Conservation (phyloP, 2,797 vertebrate species). For the Sylvilagus floridanus region DNA sequence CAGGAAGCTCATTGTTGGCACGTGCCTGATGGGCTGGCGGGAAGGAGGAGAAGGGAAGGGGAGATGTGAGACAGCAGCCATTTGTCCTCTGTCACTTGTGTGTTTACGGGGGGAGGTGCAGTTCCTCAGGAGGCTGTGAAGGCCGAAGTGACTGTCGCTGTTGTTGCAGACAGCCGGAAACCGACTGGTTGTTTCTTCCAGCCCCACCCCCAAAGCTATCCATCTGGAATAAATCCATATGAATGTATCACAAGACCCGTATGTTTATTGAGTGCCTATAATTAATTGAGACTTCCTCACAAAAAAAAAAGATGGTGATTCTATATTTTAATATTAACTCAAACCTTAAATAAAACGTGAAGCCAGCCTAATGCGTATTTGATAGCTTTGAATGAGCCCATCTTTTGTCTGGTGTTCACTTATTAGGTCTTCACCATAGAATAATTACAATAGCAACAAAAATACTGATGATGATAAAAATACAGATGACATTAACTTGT, state of each 20-base stretch:
- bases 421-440: slow-evolving; percentile 19
- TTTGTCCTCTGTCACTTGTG: slow-evolving; percentile 79
- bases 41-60: slow-evolving; percentile 54
- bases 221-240: slow-evolving; percentile 56
- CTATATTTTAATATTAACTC: slow-evolving; percentile 58
- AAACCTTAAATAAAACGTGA: slow-evolving; percentile 73
- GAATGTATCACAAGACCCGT: background rate
- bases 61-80: slow-evolving; percentile 76
- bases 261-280: slow-evolving; percentile 52
- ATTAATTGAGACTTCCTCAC: slow-evolving; percentile 62
- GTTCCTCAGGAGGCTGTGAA: background rate
- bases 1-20: slow-evolving; percentile 86
- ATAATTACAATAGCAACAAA: slow-evolving; percentile 1
- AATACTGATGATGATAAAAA: background rate
- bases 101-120: slow-evolving; percentile 40
- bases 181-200: background rate
- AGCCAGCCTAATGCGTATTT: slow-evolving; percentile 66
- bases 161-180: background rate
- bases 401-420: slow-evolving; percentile 42
- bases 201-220: slow-evolving; percentile 8
- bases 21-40: slow-evolving; percentile 81
- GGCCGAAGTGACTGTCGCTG: background rate
- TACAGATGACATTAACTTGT: background rate
- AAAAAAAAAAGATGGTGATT: slow-evolving; percentile 55
- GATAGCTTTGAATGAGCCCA: slow-evolving; percentile 54